Percentiles rank a stretch among this genome's conserved stretches.
Conservation (phyloP, 1,140 invertebrate genomes). For the Drosophila sproati region DNA sequence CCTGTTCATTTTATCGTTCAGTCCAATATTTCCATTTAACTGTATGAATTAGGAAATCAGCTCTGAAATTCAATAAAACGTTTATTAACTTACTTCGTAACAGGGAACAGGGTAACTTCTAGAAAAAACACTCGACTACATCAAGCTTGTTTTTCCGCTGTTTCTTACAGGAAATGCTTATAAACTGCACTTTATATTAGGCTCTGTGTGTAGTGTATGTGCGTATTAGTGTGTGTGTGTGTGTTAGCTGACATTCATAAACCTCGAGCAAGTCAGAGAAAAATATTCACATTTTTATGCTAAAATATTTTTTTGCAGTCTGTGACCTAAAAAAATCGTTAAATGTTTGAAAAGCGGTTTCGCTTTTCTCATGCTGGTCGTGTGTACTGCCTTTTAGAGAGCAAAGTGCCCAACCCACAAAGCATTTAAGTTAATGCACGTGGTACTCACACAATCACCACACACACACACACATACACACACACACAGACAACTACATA, state of each 20-base stretch:
- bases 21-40: too few relatives aligned
- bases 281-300: constrained; percentile 74
- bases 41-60: too few relatives aligned
- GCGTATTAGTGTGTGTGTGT: constrained; percentile 32
- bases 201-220: constrained; percentile 13
- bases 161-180: constrained; percentile 60
- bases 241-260: constrained; percentile 57
- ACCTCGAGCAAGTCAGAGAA: constrained; percentile 42
- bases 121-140: neutral
- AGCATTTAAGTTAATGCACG: constrained; percentile 82
- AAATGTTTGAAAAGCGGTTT: constrained; percentile 65
- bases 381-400: constrained; percentile 64
- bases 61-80: neutral
- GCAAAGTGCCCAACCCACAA: constrained; percentile 79
- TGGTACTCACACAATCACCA: constrained; percentile 52
- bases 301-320: constrained; percentile 75
- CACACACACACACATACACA: constrained; percentile 19
- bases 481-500: constrained; percentile 17
- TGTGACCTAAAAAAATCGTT: constrained; percentile 77
- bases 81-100: neutral
- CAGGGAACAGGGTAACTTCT: neutral
- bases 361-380: constrained; percentile 31
- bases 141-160: constrained; percentile 7
- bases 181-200: constrained; percentile 56
- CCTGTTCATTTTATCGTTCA: too few relatives aligned